Conservation (phyloP, 2,797 vertebrate genomes). For the Taenioides sp. region DNA sequence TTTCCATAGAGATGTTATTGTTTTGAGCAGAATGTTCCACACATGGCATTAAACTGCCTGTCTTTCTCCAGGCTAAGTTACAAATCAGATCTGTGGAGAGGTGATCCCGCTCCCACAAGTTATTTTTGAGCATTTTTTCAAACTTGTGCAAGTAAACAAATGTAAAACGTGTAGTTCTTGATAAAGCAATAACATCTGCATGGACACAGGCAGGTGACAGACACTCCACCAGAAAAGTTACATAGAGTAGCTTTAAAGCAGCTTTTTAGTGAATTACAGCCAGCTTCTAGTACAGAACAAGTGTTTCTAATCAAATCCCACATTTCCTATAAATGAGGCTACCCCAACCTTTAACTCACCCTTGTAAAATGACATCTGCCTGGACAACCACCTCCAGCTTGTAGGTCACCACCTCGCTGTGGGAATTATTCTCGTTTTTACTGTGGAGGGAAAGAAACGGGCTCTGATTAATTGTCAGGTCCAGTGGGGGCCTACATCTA, state of each 20-base stretch:
- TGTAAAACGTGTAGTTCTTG: too few species aligned
- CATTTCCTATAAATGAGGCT: constrained; percentile 37
- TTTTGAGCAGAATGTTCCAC: too few species aligned
- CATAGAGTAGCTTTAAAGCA: not conserved
- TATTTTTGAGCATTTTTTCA: too few species aligned
- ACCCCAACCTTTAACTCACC: constrained; percentile 77
- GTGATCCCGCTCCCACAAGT: too few species aligned
- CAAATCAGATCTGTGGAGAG: too few species aligned
- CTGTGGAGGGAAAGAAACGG: constrained; percentile 64
- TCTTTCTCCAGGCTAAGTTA: too few species aligned
- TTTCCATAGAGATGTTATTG: too few species aligned
- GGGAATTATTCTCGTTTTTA: constrained; percentile 94
- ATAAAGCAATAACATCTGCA: too few species aligned
- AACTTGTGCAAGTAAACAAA: too few species aligned
- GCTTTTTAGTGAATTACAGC: not conserved
- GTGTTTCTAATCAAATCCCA: constrained; percentile 21
- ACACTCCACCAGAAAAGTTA: too few species aligned
- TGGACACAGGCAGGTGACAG: too few species aligned
- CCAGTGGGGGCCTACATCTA: not conserved
- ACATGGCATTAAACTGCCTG: too few species aligned
- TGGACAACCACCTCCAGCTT: constrained; percentile 83
- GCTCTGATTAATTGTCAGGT: constrained; percentile 20
- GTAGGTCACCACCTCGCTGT: constrained; percentile 84
- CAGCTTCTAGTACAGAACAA: not conserved
- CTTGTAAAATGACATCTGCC: constrained; percentile 83